These are phyloP conservation scores for Emmelina monodactyla DNA, from an alignment of 2,888 invertebrate species.

Conservation along the genomic window DNA sequence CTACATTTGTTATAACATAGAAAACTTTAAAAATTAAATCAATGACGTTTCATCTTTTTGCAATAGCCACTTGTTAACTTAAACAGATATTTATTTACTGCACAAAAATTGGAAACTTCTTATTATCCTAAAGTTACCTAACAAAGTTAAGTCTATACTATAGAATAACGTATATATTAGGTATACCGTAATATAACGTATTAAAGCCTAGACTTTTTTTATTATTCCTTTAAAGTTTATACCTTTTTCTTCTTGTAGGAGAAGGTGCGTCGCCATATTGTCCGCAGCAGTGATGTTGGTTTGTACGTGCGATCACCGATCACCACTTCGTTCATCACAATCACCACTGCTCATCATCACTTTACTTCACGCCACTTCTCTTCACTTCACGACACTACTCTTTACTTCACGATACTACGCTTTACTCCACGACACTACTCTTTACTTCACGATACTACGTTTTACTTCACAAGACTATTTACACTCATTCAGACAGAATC, in stretches of 20 bases:
- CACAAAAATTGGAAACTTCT: no score
- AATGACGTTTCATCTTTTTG: no score
- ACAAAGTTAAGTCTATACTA: no score
- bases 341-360: conserved; percentile 30
- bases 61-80: no score
- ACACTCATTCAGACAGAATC: not conserved
- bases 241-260: conserved; percentile 53
- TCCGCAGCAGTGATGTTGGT: conserved; percentile 35
- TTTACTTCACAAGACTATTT: not conserved
- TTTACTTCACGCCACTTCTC: conserved; percentile 10
- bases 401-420: not conserved
- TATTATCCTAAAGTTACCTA: no score
- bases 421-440: not conserved
- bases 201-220: no score
- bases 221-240: conserved; percentile 18
- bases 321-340: conserved; percentile 51
- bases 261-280: conserved; percentile 49
- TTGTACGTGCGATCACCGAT: conserved; percentile 32
- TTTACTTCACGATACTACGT: not conserved
- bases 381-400: conserved; percentile 12
- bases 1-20: no score
- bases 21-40: no score
- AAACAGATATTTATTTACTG: no score
- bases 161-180: no score
- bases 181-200: no score